These are phyloP conservation scores for Phymatocera aterrima DNA, from an alignment of 2,888 invertebrate species.

Conservation along the genomic window DNA sequence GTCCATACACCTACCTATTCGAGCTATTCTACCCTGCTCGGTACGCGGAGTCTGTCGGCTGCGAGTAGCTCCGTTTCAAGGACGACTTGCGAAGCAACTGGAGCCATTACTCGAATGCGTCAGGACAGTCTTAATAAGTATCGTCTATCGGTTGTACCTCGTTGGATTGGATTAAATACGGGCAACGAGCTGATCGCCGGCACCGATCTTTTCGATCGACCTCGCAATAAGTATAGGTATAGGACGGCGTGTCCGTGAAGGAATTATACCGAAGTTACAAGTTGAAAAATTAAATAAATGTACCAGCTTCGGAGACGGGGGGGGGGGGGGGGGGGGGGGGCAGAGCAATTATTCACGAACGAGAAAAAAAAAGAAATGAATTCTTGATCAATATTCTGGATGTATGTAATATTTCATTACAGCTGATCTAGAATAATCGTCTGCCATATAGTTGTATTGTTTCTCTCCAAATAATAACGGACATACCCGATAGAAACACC, in stretches of 20 bases:
- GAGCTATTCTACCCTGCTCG: background rate
- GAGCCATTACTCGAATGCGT: constrained; percentile 25
- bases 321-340: no score
- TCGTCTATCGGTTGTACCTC: constrained; percentile 5
- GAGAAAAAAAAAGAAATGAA: no score
- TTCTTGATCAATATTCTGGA: no score
- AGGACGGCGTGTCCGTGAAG: background rate
- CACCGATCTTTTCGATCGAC: constrained; percentile 28
- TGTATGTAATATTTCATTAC: background rate
- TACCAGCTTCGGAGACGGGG: no score
- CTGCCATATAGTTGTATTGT: no score
- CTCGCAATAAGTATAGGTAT: constrained; percentile 22
- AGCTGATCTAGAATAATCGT: no score
- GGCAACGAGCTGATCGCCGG: background rate
- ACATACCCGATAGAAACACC: no score
- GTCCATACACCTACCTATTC: background rate
- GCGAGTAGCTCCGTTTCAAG: constrained; percentile 24
- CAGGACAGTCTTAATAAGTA: constrained; percentile 20
- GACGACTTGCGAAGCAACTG: constrained; percentile 14
- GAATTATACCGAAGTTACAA: no score
- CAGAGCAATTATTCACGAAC: no score
- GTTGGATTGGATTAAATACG: background rate
- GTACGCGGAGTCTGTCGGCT: background rate
- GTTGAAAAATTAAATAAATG: no score
- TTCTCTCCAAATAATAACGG: no score